phyloP scores from a whole-genome alignment of 2,888 invertebrate genomes.

The Mesochorus sp. region DNA sequence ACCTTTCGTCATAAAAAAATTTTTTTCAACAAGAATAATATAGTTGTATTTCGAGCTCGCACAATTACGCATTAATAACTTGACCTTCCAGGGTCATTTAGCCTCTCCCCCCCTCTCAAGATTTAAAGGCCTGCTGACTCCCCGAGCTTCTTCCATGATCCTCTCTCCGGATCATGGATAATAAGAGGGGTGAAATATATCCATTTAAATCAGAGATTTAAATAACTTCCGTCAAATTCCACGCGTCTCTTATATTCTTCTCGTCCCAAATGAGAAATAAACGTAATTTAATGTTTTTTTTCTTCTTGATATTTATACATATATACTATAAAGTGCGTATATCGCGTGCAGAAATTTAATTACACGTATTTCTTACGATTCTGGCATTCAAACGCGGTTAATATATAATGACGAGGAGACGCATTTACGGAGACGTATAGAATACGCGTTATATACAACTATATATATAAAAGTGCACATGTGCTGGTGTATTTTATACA shows the following conservation, averaged over 20 bases:
- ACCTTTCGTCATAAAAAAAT: no score
- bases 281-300: constrained; percentile 6
- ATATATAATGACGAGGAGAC: constrained; percentile 20
- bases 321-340: neutral
- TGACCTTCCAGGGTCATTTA: constrained; percentile 55
- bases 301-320: neutral
- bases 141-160: no score
- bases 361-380: constrained; percentile 28
- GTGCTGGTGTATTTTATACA: no score
- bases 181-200: neutral
- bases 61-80: neutral
- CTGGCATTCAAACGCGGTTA: constrained; percentile 21
- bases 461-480: neutral
- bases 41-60: no score
- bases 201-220: neutral
- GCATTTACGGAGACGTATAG: constrained; percentile 8
- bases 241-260: neutral
- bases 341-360: constrained; percentile 47
- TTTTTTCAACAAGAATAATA: no score
- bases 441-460: neutral
- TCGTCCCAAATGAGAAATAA: neutral
- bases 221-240: neutral
- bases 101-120: no score
- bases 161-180: no score
- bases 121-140: neutral